Base-by-base conservation (phyloP, 2,888 invertebrate species). In the Apamea monoglypha region DNA sequence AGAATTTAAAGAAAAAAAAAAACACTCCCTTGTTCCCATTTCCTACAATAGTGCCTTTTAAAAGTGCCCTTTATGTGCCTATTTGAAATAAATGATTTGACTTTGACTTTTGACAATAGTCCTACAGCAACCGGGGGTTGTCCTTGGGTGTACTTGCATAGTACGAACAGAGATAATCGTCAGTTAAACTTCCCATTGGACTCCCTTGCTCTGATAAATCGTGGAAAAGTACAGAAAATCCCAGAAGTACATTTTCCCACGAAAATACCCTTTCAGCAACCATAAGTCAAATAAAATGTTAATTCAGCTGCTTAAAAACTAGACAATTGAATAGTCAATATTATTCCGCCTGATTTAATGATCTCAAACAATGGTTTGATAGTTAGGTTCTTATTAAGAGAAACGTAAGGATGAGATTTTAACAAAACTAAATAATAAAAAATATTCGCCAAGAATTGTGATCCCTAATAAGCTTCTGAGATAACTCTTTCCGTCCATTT, bases 401-500 rank as follows among this genome's bases (percentile, higher is more conserved):
- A 29, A 68, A 29, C 1, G 8, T 44, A 64, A 12, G 56, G 6
- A n/a, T 18, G n/a, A 56, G 10, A n/a, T 14, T 32, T 7, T 6
- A 12, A 36, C 29, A 16, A 47, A 47, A 73, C 16, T 10, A 18
- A 4, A 32, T 47, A 10, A 40, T 14, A 47, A 25, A 64, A 73
- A 64, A 29, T 44, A 64, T 72, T 74, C 4, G 12, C 32, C 36
- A 18, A 47, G n/a, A 10, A 61, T 72, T 72, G n/a, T 36, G 32
- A 36, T 61, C 18, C 44, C 2, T n/a, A 71, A 72, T 44, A 76
- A 59, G 14, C 59, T 74, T 18, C n/a, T 32, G 2, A 76, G 14
- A 21, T 61, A 61, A 47, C 18, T 61, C 72, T 72, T 36, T 71
- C 32, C 59, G 72, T 36, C 47, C 44, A 56, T 50, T 50, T 75